phyloP scores from a whole-genome alignment of 2,888 invertebrate genomes.

The Trypoxylon attenuatum region DNA sequence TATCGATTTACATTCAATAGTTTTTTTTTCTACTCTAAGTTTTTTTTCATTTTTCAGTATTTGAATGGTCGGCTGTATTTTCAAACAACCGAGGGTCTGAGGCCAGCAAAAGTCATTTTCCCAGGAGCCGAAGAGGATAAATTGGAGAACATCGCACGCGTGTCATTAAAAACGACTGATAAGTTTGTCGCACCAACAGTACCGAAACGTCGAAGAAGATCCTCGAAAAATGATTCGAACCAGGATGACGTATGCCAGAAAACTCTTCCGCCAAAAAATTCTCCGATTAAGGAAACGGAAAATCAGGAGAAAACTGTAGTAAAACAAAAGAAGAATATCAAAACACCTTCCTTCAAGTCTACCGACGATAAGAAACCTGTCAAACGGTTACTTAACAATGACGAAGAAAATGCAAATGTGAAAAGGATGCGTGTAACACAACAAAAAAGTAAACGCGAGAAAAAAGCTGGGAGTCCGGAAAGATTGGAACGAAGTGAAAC shows the following conservation, averaged over 20 bases:
- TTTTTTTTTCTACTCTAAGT: constrained; percentile 52
- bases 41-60: constrained; percentile 77
- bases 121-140: constrained; percentile 75
- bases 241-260: constrained; percentile 75
- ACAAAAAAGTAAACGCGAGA: constrained; percentile 67
- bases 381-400: constrained; percentile 33
- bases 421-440: constrained; percentile 36
- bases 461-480: constrained; percentile 74
- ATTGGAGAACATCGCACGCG: constrained; percentile 74
- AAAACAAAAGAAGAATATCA: constrained; percentile 66
- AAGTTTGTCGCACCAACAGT: constrained; percentile 57
- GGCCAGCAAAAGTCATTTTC: constrained; percentile 81
- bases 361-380: constrained; percentile 42
- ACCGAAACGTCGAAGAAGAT: constrained; percentile 71
- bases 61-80: constrained; percentile 85
- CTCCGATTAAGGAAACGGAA: constrained; percentile 48
- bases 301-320: constrained; percentile 53
- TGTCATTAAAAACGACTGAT: constrained; percentile 68
- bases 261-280: constrained; percentile 68
- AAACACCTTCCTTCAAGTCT: constrained; percentile 65
- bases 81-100: constrained; percentile 82
- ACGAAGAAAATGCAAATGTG: constrained; percentile 8
- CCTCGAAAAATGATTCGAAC: constrained; percentile 74
- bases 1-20: not conserved
- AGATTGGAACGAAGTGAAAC: constrained; percentile 62